phyloP scores from a whole-genome alignment of 2,113 vertebrate species.

The Otus sunia region DNA sequence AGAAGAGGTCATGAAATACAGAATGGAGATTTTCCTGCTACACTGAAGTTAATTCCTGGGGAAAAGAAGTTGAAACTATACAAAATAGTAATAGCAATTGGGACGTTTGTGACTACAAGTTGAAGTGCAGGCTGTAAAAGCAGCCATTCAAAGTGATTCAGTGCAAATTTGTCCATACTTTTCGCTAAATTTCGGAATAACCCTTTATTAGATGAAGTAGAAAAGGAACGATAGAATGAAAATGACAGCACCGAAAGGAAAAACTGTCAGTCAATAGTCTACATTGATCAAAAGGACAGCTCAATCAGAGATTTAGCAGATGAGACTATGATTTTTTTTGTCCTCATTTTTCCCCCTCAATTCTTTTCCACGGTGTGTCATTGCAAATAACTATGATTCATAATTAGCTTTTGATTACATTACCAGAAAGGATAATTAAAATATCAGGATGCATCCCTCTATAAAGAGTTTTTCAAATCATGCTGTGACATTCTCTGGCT shows the following conservation, averaged over 20 bases:
- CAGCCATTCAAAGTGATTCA: neutral
- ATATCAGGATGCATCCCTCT: neutral
- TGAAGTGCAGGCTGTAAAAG: neutral
- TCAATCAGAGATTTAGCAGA: conserved; percentile 6
- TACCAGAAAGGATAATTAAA: conserved; percentile 35
- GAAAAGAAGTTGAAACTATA: neutral
- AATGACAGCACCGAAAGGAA: neutral
- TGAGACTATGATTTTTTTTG: neutral
- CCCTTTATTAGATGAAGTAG: neutral
- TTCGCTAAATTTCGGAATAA: neutral
- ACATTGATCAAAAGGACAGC: neutral
- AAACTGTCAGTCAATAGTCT: conserved; percentile 10
- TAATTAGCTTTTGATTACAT: conserved; percentile 49
- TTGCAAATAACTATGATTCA: conserved; percentile 15
- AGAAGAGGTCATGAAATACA: neutral
- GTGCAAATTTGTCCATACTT: neutral
- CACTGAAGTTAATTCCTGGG: neutral
- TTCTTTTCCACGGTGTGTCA: neutral
- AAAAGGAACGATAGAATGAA: neutral
- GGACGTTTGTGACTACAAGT: neutral
- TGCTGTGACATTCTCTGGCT: neutral
- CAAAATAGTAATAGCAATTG: neutral
- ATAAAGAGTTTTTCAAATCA: neutral
- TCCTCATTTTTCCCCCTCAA: neutral
- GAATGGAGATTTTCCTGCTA: neutral